Base-by-base conservation (phyloP, 2,113 vertebrate genomes). In the Clarias gariepinus region DNA sequence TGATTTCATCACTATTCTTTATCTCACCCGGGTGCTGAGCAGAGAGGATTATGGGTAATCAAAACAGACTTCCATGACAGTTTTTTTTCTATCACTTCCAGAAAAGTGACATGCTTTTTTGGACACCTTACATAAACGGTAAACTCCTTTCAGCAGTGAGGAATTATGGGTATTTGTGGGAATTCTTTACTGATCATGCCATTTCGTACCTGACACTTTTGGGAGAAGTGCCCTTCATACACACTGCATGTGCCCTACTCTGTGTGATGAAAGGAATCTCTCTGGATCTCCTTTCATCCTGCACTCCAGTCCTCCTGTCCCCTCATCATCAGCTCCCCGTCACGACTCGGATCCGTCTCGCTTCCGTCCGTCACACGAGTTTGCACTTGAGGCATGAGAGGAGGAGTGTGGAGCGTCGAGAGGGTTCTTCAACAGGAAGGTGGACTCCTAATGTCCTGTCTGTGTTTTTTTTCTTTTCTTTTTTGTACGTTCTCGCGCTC, bases 11-110 rank as follows among this genome's bases (percentile, higher is more conserved):
- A 28, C 25, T 66, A 9, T 53, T 79, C 58, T 64, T 82, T 15
- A 6, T 25, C 58, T 33, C 57, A 61, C 30, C 21, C 58, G 0
- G 12, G 55, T 30, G 53, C 78, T 25, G 21, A 63, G 36, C 80
- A 82, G 60, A 64, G 7, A 82, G 80, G 18, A 82, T 82, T 61
- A 25, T 66, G 61, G 33, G 80, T 82, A 64, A 81, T 41, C 21
- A 63, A 25, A 63, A 61, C 69, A 1, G 15, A 71, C 68, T 33
- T 36, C 36, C 18, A 71, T 18, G 2, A 41, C 33, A 36, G 1
- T 68, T 41, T 16, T 71, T 21, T 33, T 33, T 16, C 12, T 11
- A 68, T 30, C 4, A 16, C 28, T 41, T 9, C 36, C 0, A 41
- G 69, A 71, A 19, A 71, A 10, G 30, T 71, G 69, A 71, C 30